Evolutionary conservation across 2,113 vertebrate genomes (phyloP), one percentile per base, ranked within the genome.

Genomic region (Chauna torquata): DNA sequence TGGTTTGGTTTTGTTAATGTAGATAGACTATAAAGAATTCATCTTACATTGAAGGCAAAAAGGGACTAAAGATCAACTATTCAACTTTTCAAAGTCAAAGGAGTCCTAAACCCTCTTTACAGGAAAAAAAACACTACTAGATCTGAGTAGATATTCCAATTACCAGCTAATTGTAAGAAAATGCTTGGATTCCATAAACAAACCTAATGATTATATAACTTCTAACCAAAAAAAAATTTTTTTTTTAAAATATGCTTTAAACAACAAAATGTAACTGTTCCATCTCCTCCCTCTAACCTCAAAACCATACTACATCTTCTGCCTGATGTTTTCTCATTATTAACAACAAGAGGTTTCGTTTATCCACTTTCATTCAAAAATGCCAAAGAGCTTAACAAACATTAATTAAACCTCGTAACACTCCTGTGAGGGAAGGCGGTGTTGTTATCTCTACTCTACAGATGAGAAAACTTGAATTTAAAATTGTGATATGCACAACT

Each of bases 301-400:
- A 70, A 68, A 88, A 90, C 42, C 6, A 2, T n/a, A 44, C 34
- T 49, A 44, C 42, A 92, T 62, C 69, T 75, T 92, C 45, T 4
- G 42, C 44, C 72, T 95, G 61, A 17, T 66, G 85, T 72, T 93
- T 82, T 76, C 32, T 57, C 45, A 52, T 85, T 86, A 86, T 58
- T 69, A 93, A 79, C 38, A 91, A 94, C 36, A 72, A 78, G 82
- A 77, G 50, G 42, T 77, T 94, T 93, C 54, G 82, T 86, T 91
- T 94, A 92, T 83, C 86, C 62, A 8, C 64, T 86, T 94, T 95
- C 84, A 94, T 62, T 84, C 52, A 93, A 96, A 92, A 87, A 92
- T 9, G 57, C 52, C 72, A 84, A 92, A 80, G 55, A 91, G 79
- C 81, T 92, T 90, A 94, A 71, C 88, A 91, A 91, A 75, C 42